phyloP scores from a whole-genome alignment of 2,113 vertebrate genomes.

The Morone chrysops region DNA sequence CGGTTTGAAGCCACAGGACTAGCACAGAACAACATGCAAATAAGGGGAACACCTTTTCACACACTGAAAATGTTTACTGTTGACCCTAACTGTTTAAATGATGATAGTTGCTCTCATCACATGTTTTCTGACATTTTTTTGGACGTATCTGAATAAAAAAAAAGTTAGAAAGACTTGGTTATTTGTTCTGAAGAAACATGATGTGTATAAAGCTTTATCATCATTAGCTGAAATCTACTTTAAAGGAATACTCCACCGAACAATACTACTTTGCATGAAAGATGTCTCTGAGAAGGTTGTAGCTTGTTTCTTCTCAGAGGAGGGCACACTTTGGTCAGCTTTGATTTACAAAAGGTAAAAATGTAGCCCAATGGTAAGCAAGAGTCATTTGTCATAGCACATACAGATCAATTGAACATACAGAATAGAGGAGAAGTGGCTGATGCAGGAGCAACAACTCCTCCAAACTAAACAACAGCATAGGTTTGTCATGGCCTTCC shows the following conservation, averaged over 20 bases:
- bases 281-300: not conserved
- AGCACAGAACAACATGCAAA: conserved; percentile 33
- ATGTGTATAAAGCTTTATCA: not conserved
- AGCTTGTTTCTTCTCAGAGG: too few species aligned
- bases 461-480: too few species aligned
- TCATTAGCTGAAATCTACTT: not conserved
- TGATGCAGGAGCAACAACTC: too few species aligned
- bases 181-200: not conserved
- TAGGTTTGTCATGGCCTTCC: too few species aligned
- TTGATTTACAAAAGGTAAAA: too few species aligned
- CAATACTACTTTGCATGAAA: not conserved
- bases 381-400: too few species aligned
- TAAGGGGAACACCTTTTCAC: conserved; percentile 29
- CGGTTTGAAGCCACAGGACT: conserved; percentile 25
- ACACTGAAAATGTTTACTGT: conserved; percentile 38
- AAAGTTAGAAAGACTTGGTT: not conserved
- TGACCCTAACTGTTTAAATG: conserved; percentile 37
- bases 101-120: conserved; percentile 36
- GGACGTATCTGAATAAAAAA: not conserved
- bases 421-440: too few species aligned
- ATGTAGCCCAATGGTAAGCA: too few species aligned
- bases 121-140: conserved; percentile 27
- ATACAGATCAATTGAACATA: too few species aligned
- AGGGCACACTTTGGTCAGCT: too few species aligned
- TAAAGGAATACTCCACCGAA: not conserved